phyloP scores from a whole-genome alignment of 1,140 invertebrate species.

The Trichomalopsis sarcophagae region DNA sequence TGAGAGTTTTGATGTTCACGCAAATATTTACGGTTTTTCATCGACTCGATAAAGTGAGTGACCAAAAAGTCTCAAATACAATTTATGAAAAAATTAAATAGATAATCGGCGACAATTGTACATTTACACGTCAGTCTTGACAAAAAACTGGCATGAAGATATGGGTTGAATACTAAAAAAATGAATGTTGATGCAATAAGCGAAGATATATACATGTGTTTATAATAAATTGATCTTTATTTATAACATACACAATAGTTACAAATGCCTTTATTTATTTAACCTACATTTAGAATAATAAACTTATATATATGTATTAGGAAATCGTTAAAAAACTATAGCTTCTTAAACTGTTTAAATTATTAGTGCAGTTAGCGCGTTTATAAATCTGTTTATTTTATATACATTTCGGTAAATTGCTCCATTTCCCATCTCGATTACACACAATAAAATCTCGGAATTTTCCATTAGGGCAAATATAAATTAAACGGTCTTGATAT shows the following conservation, averaged over 20 bases:
- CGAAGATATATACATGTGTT: constrained; percentile 31
- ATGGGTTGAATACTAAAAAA: constrained; percentile 8
- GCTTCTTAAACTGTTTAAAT: constrained; percentile 3
- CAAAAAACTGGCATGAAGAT: not conserved
- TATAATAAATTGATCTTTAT: constrained; percentile 47
- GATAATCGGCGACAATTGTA: not conserved
- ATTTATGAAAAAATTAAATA: not conserved
- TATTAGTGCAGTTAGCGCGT: not conserved
- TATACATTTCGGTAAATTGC: constrained; percentile 55
- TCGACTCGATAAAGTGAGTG: constrained; percentile 3
- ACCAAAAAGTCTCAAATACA: constrained; percentile 22
- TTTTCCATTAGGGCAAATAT: constrained; percentile 71
- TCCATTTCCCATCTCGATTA: constrained; percentile 64
- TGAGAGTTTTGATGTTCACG: constrained; percentile 6
- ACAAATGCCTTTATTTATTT: constrained; percentile 38
- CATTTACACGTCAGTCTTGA: not conserved
- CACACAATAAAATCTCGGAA: constrained; percentile 61
- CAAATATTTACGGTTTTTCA: constrained; percentile 4
- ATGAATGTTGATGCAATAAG: constrained; percentile 40
- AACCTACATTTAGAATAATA: constrained; percentile 36
- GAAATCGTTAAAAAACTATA: not conserved
- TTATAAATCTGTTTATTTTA: constrained; percentile 22
- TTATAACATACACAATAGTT: constrained; percentile 39
- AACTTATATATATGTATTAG: not conserved
- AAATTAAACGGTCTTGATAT: constrained; percentile 72